Conservation (phyloP, 1,140 invertebrate species). For the Leptoteleia sp. region DNA sequence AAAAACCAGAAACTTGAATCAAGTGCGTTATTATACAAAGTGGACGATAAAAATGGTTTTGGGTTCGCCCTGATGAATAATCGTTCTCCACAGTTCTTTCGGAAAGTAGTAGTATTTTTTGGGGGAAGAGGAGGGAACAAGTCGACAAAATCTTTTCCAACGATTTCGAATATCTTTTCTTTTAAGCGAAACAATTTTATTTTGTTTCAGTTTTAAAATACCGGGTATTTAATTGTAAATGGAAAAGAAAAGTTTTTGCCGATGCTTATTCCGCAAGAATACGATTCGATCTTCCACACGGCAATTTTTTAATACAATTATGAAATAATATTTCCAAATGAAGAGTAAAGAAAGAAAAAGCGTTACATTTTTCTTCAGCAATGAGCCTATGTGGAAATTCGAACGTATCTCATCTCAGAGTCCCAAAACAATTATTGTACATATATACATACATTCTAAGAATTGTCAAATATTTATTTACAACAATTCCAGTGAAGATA, state of each 20-base stretch:
- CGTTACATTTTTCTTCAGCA: no score
- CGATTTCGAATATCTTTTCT: no score
- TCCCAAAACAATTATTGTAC: constrained; percentile 32
- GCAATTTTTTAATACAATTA: background rate
- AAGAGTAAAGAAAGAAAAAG: no score
- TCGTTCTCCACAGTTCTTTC: constrained; percentile 1
- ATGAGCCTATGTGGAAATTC: background rate
- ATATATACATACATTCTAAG: constrained; percentile 59
- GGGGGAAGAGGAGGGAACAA: background rate
- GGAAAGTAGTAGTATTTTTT: background rate
- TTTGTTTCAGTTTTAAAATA: no score
- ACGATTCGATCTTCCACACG: background rate
- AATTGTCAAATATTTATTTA: constrained; percentile 57
- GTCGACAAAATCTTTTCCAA: background rate
- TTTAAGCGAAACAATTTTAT: background rate
- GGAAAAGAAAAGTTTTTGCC: background rate
- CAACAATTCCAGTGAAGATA: constrained; percentile 40
- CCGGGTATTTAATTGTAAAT: no score
- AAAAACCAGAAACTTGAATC: constrained; percentile 17
- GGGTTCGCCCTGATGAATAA: constrained; percentile 1
- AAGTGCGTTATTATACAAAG: constrained; percentile 13
- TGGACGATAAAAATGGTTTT: constrained; percentile 11
- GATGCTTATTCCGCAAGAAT: background rate
- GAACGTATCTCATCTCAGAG: background rate
- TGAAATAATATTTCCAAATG: no score